Conservation (phyloP, 2,888 invertebrate genomes). For the Proisotoma minuta region DNA sequence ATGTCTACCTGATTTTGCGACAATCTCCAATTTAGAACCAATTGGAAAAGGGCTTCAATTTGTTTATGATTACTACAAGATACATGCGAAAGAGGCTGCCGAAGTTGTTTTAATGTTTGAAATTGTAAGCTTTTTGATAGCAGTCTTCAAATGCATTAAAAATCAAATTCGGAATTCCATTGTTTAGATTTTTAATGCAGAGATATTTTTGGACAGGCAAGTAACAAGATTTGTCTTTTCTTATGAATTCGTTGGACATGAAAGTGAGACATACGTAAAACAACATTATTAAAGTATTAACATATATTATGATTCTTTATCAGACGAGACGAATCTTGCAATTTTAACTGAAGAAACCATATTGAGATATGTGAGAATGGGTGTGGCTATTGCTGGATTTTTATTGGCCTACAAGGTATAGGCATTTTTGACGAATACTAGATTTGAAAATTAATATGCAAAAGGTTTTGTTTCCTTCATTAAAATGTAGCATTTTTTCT, state of each 20-base stretch:
- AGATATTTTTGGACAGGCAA: constrained; percentile 34
- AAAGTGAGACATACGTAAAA: constrained; percentile 18
- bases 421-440: neutral
- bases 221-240: constrained; percentile 26
- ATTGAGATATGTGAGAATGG: constrained; percentile 27
- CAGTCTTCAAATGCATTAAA: neutral
- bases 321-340: constrained; percentile 11
- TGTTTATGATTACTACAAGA: constrained; percentile 27
- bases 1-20: constrained; percentile 21
- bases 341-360: constrained; percentile 31
- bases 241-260: constrained; percentile 31
- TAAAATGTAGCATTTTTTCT: neutral
- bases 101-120: constrained; percentile 31
- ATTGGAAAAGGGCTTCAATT: constrained; percentile 31
- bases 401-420: constrained; percentile 28
- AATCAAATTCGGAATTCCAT: neutral
- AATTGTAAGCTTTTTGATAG: constrained; percentile 21
- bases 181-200: constrained; percentile 22
- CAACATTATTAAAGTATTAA: neutral
- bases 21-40: constrained; percentile 31
- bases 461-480: neutral
- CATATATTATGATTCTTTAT: neutral
- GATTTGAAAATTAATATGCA: neutral
- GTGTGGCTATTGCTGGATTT: constrained; percentile 25
- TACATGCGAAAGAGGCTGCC: constrained; percentile 25